Base-by-base conservation (phyloP, 2,888 invertebrate species). In the Heterodera filipjevi region DNA sequence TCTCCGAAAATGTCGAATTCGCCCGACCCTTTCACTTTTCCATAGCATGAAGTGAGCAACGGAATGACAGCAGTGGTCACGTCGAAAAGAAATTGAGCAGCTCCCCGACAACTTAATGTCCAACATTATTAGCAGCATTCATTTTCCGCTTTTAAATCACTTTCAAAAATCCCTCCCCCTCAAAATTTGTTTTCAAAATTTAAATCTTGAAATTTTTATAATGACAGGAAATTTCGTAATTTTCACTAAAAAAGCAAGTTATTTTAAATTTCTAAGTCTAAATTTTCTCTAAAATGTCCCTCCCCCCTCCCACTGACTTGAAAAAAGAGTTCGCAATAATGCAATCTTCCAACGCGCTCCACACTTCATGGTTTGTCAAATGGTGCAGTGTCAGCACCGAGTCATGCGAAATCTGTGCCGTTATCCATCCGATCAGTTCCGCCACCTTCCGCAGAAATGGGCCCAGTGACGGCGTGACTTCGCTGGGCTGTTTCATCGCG, bases 11-110 rank as follows among this genome's bases (percentile, higher is more conserved):
- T 77, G 76, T 81, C 76, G 59, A 84, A 79, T 22, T 71, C 79
- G 27, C 77, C 49, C n/a, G 46, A 76, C 27, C 75, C 76, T 2
- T 73, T 76, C 46, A 80, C 75, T 71, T 79, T 77, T 22, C 66
- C 71, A 73, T 77, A 83, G 19, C 79, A 68, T 6, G 74, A 59
- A 27, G 84, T 77, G 53, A 83, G 73, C 76, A 85, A 72, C 1
- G 83, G 83, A 39, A 83, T 81, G 39, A 83, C 53, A 3, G 85
- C 81, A 16, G 68, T 59, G 35, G 81, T 79, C 19, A 83, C 73
- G 76, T 83, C 83, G 76, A 74, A 83, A 12, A 84, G 68, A 79
- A 83, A 80, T 73, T 83, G 83, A 16, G 82, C 79, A 3, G 83
- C 83, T 19, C 84, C 83, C 8, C 77, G 79, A 49, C 79, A 68